Percentiles rank a stretch among this genome's conserved stretches.
These are phyloP conservation scores for Ciconia maguari DNA, from an alignment of 2,113 vertebrate species.

Conservation along the genomic window DNA sequence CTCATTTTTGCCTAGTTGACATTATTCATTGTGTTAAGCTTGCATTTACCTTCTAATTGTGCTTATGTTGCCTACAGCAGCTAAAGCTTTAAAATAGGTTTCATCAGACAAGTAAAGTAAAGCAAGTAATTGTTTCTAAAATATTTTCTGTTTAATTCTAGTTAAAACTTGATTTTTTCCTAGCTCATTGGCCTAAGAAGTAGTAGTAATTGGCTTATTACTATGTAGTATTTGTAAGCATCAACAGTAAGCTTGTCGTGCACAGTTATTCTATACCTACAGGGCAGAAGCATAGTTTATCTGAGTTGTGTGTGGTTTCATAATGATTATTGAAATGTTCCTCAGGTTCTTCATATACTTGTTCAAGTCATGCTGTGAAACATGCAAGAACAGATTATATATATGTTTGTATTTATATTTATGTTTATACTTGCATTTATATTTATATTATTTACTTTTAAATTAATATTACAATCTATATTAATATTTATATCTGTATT, in stretches of 20 bases:
- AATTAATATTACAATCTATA: neutral
- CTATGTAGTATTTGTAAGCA: neutral
- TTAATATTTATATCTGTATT: neutral
- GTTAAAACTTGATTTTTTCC: neutral
- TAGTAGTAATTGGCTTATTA: conserved; percentile 1
- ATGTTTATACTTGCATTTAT: neutral
- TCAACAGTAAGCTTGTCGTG: neutral
- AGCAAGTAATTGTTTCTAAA: conserved; percentile 30
- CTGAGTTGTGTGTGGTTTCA: neutral
- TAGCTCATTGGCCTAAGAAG: neutral
- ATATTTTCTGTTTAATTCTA: conserved; percentile 16
- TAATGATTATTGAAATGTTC: neutral
- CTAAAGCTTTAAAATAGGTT: conserved; percentile 5
- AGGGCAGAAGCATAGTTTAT: neutral
- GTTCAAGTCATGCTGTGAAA: neutral
- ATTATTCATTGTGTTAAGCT: conserved; percentile 9
- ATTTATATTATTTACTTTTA: neutral
- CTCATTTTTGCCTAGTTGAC: neutral
- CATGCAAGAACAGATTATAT: neutral
- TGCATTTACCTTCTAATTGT: conserved; percentile 39
- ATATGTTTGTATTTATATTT: neutral
- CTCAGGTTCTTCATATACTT: neutral
- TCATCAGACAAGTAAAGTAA: conserved; percentile 27
- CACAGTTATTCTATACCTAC: neutral
- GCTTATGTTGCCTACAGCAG: neutral